Percentiles rank a stretch among this genome's conserved stretches.
phyloP scores from a whole-genome alignment of 2,888 invertebrate genomes.

The Isoperla grammatica region DNA sequence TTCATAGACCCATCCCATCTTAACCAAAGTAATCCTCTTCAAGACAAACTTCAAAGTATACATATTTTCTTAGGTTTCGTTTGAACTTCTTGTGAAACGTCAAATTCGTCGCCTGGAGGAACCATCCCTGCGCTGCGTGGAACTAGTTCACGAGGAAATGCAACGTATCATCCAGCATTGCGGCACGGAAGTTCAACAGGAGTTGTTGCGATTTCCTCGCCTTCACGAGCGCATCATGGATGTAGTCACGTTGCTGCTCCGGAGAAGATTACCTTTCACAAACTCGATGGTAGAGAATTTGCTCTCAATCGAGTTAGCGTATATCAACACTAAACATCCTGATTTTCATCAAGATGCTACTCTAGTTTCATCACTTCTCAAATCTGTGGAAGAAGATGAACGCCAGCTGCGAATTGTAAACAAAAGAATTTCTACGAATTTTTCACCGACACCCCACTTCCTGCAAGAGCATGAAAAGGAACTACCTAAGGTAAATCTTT shows the following conservation, averaged over 20 bases:
- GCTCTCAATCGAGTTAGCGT: slow-evolving; percentile 55
- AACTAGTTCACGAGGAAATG: slow-evolving; percentile 59
- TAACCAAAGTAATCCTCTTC: too few relatives aligned
- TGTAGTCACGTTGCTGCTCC: slow-evolving; percentile 53
- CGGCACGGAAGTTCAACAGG: slow-evolving; percentile 52
- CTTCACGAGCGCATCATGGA: slow-evolving; percentile 57
- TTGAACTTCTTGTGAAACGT: slow-evolving; percentile 58
- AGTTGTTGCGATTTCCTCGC: slow-evolving; percentile 57
- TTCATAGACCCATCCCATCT: too few relatives aligned
- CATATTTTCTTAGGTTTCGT: slow-evolving; percentile 46
- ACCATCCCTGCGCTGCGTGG: slow-evolving; percentile 57
- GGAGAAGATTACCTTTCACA: slow-evolving; percentile 53
- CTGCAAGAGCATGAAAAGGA: too few relatives aligned
- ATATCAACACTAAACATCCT: slow-evolving; percentile 62
- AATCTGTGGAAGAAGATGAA: slow-evolving; percentile 31
- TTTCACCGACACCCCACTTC: too few relatives aligned
- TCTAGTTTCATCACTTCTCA: slow-evolving; percentile 39
- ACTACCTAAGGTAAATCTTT: too few relatives aligned
- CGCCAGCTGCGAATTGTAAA: slow-evolving; percentile 23
- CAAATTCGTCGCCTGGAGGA: slow-evolving; percentile 58
- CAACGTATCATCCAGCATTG: slow-evolving; percentile 60
- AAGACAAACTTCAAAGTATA: too few relatives aligned
- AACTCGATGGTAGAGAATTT: slow-evolving; percentile 58
- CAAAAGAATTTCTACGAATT: slow-evolving; percentile 1
- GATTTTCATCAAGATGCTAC: slow-evolving; percentile 54